A percentile compares a stretch with the other conserved stretches of the same genome.
phyloP scores from a whole-genome alignment of 92 coral and sea anemone species.

The Galaxea fascicularis region DNA sequence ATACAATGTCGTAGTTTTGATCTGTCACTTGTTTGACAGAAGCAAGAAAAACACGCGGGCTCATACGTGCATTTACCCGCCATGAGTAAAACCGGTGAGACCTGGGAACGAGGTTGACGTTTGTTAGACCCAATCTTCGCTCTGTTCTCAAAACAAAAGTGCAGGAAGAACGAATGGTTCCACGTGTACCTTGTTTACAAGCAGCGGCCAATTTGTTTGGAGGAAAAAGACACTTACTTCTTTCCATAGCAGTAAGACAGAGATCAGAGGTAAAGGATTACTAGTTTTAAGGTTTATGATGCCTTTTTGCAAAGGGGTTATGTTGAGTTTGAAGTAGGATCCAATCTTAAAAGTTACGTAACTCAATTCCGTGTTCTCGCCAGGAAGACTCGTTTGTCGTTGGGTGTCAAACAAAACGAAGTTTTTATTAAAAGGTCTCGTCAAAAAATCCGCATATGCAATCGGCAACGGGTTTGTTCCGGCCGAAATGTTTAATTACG shows the following conservation, averaged over 20 bases:
- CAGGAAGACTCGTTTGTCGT: too few relatives aligned
- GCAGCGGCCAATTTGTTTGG: neutral
- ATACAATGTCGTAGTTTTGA: too few relatives aligned
- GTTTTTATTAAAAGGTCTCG: too few relatives aligned
- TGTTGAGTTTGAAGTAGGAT: neutral
- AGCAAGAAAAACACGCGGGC: too few relatives aligned
- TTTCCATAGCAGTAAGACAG: neutral
- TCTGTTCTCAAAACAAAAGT: neutral
- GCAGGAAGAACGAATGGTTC: neutral
- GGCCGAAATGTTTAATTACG: too few relatives aligned
- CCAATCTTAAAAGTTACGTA: too few relatives aligned
- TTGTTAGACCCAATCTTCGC: slow-evolving; percentile 1
- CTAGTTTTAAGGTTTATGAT: neutral
- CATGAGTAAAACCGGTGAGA: neutral
- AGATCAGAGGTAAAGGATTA: slow-evolving; percentile 1
- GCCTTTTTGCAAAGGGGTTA: too few relatives aligned
- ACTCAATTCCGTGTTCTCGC: neutral
- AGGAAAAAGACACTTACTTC: neutral
- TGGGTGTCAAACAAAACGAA: too few relatives aligned
- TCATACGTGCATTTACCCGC: too few relatives aligned
- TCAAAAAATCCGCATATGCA: too few relatives aligned
- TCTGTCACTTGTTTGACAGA: too few relatives aligned
- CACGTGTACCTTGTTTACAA: neutral
- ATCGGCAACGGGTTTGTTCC: too few relatives aligned
- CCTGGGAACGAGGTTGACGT: neutral